Evolutionary conservation across 2,797 vertebrate genomes (phyloP).

Genomic region (Brachyrhaphis roseni): DNA sequence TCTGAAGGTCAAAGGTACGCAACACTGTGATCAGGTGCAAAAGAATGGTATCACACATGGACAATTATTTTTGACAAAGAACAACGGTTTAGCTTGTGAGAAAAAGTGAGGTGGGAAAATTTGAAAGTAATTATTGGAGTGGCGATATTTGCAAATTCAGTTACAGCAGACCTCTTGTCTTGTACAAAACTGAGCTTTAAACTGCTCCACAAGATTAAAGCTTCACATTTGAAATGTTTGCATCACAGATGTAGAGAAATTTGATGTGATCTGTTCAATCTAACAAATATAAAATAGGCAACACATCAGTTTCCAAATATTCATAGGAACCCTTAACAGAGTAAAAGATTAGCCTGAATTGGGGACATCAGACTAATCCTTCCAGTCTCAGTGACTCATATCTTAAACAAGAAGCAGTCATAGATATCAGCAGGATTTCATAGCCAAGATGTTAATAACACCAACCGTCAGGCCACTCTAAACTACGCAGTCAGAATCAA

Average conservation of each 20-base stretch:
- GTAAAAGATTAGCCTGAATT: conserved; percentile 51
- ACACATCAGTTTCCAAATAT: conserved; percentile 14
- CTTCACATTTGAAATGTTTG: neutral
- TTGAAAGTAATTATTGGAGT: neutral
- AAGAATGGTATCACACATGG: neutral
- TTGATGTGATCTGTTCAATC: conserved; percentile 8
- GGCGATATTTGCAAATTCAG: neutral
- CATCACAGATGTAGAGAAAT: neutral
- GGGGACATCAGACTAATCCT: conserved; percentile 37
- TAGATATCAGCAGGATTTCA: conserved; percentile 14
- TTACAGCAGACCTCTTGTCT: neutral
- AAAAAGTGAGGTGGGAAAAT: neutral
- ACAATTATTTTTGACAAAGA: neutral
- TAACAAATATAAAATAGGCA: conserved; percentile 17
- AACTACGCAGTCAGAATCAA: neutral
- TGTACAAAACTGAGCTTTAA: neutral
- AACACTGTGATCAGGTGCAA: neutral
- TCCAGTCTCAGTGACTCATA: conserved; percentile 37
- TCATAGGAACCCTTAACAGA: conserved; percentile 22
- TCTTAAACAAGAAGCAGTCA: conserved; percentile 15
- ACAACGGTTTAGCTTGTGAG: neutral
- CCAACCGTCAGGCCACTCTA: neutral
- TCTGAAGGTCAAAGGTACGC: neutral
- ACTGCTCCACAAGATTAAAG: neutral
- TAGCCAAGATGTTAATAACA: conserved; percentile 26